Evolutionary conservation across 2,113 vertebrate species (phyloP).

Genomic region (Aramus guarauna): DNA sequence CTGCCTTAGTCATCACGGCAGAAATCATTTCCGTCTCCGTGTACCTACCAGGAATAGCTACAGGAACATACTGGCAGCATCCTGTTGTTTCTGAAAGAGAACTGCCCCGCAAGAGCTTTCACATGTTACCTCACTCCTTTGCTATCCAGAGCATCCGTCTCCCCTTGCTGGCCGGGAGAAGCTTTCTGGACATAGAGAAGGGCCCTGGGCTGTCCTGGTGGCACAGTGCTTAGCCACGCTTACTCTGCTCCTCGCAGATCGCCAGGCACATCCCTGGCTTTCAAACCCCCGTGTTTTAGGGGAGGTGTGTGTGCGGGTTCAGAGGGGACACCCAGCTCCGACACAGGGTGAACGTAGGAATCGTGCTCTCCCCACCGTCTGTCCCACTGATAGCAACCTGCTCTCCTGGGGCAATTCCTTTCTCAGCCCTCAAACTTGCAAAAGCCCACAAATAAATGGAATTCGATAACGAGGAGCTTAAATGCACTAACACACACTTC

Average conservation of each 20-base stretch:
- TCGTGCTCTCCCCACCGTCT: rapidly evolving
- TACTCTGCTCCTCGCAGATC: background rate
- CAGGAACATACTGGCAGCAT: background rate
- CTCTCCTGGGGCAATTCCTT: background rate
- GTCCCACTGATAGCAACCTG: rapidly evolving
- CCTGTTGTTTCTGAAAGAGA: background rate
- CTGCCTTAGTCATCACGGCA: background rate
- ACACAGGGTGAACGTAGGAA: rapidly evolving
- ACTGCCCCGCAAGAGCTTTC: background rate
- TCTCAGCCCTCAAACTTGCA: background rate
- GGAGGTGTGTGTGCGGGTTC: rapidly evolving
- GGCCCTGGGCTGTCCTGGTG: background rate
- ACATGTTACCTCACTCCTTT: background rate
- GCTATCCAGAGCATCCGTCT: rapidly evolving
- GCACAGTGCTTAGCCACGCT: background rate
- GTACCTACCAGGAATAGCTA: background rate
- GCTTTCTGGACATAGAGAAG: background rate
- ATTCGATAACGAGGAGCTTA: background rate
- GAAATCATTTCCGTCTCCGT: background rate
- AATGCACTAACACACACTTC: background rate
- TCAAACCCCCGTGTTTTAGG: rapidly evolving
- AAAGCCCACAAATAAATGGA: background rate
- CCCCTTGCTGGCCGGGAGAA: background rate
- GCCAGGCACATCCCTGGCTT: background rate
- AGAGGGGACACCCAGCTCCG: background rate